Conservation (phyloP, 2,113 vertebrate species). For the Mustela lutreola region DNA sequence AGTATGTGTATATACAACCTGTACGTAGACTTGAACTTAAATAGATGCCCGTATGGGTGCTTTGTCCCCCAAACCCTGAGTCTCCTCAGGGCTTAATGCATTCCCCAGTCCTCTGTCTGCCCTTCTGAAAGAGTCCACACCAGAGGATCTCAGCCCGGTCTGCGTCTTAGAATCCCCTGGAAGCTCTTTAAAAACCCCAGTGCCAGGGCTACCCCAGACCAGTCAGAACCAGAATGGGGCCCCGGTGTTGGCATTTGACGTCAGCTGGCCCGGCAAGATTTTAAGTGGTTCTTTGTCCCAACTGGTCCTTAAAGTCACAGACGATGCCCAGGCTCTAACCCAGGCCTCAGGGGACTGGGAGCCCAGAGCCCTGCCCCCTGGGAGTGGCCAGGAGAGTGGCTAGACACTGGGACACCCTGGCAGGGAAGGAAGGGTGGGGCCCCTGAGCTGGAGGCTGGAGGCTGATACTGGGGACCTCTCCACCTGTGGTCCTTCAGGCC, state of each 20-base stretch:
- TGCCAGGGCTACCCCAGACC: no score
- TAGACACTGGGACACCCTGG: neutral
- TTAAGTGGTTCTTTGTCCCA: neutral
- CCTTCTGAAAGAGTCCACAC: neutral
- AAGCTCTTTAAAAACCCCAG: neutral
- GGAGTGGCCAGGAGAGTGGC: neutral
- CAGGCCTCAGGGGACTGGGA: neutral
- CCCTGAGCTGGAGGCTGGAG: neutral
- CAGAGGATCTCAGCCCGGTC: neutral
- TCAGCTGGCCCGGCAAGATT: no score
- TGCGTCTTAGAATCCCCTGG: neutral
- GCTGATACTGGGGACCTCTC: neutral
- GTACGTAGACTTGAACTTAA: neutral
- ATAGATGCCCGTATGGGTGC: rapidly evolving
- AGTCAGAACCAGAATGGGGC: neutral
- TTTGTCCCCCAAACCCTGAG: neutral
- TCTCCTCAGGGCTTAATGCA: neutral
- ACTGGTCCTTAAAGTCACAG: neutral
- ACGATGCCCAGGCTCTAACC: neutral
- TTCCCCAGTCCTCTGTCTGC: neutral
- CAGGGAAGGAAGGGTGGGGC: neutral
- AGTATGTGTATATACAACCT: neutral
- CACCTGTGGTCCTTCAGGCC: neutral
- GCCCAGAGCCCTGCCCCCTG: neutral
- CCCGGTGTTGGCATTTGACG: neutral